Evolutionary conservation across 2,797 vertebrate genomes (phyloP).

Genomic region (Holocentrus rufus): DNA sequence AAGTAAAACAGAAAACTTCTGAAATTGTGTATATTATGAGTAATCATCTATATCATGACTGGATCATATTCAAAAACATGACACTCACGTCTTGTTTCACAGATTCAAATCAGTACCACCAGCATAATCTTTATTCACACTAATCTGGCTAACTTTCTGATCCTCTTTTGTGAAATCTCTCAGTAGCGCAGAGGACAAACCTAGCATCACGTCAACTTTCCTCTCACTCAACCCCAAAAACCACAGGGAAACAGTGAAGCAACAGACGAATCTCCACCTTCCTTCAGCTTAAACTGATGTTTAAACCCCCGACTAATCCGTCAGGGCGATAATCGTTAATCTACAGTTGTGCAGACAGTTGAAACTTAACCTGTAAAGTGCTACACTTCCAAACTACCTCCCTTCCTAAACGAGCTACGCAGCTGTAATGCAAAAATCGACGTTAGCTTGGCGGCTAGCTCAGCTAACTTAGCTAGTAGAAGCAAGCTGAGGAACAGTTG

Average conservation of each 20-base stretch:
- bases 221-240: neutral
- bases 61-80: too few species aligned
- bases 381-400: conserved; percentile 21
- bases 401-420: conserved; percentile 50
- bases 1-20: too few species aligned
- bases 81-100: too few species aligned
- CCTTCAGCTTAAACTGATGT: neutral
- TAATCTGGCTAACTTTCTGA: too few species aligned
- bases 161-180: too few species aligned
- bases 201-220: conserved; percentile 13
- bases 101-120: too few species aligned
- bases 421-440: conserved; percentile 39
- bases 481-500: neutral
- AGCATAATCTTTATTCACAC: too few species aligned
- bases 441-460: conserved; percentile 66
- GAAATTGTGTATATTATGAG: too few species aligned
- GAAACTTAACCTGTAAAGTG: neutral
- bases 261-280: neutral
- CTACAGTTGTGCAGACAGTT: neutral
- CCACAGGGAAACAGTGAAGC: neutral
- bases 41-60: too few species aligned
- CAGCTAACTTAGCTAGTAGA: conserved; percentile 53
- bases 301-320: too few species aligned
- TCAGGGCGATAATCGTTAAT: neutral
- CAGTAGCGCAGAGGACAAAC: conserved; percentile 9